Evolutionary conservation across 2,888 invertebrate species (phyloP).

Genomic region (Cantharis rufa): DNA sequence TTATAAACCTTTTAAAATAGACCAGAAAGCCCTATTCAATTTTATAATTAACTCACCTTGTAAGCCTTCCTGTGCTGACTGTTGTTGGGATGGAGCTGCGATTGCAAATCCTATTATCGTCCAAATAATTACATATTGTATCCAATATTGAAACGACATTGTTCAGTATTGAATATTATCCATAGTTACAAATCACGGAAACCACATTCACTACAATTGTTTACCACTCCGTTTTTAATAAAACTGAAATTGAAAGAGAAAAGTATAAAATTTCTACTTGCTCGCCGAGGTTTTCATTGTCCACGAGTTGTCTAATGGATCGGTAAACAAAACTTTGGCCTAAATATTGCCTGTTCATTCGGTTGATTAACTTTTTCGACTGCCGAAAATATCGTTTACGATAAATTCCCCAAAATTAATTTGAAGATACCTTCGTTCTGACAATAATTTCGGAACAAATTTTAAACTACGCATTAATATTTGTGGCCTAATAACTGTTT

Average conservation of each 20-base stretch:
- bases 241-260: background rate
- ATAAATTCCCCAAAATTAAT: background rate
- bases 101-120: constrained; percentile 32
- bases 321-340: background rate
- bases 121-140: constrained; percentile 38
- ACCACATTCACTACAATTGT: constrained; percentile 15
- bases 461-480: background rate
- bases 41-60: constrained; percentile 29
- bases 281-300: background rate
- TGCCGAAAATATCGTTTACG: background rate
- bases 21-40: background rate
- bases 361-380: background rate
- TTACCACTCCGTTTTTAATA: background rate
- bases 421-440: background rate
- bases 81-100: constrained; percentile 31
- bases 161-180: constrained; percentile 30
- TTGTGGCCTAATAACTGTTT: background rate
- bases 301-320: background rate
- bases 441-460: background rate
- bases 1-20: background rate
- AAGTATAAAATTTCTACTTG: background rate
- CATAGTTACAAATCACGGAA: constrained; percentile 19
- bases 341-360: background rate
- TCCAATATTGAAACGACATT: constrained; percentile 39
- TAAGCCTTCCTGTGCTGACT: constrained; percentile 30